These are phyloP conservation scores for Rattus rattus DNA, from an alignment of 2,113 vertebrate species.

Conservation along the genomic window DNA sequence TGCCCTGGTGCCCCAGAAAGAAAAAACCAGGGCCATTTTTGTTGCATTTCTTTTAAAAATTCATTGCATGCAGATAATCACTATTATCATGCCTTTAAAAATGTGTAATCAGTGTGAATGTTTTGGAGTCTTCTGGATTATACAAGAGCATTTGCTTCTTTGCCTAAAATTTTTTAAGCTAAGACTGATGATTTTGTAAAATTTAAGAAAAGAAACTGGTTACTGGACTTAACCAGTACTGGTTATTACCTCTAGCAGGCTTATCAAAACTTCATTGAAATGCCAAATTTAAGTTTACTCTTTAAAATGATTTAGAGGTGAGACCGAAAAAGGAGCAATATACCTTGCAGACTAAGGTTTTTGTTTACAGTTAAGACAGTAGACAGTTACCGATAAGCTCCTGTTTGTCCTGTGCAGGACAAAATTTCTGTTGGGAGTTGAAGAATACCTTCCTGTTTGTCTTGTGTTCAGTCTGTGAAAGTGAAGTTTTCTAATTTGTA, in stretches of 20 bases:
- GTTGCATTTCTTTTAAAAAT: background rate
- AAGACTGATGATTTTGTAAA: background rate
- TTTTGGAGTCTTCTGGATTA: background rate
- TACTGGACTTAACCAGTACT: background rate
- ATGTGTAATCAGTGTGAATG: background rate
- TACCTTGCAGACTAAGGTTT: background rate
- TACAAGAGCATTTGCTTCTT: background rate
- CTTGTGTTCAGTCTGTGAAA: background rate
- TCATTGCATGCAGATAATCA: background rate
- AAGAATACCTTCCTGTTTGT: background rate
- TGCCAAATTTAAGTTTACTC: background rate
- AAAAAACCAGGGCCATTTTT: background rate
- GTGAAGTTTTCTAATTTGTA: background rate
- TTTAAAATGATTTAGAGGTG: background rate
- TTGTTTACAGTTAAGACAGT: background rate
- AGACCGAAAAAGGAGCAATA: background rate
- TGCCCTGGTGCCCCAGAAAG: no score
- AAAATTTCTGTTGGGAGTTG: background rate
- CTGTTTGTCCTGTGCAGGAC: background rate
- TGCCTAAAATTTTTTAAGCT: background rate
- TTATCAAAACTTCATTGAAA: background rate
- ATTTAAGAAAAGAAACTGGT: background rate
- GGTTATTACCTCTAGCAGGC: background rate
- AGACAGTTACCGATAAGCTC: background rate
- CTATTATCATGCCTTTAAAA: background rate